Evolutionary conservation across 2,888 invertebrate genomes (phyloP).

Genomic region (Caenorhabditis sp.): DNA sequence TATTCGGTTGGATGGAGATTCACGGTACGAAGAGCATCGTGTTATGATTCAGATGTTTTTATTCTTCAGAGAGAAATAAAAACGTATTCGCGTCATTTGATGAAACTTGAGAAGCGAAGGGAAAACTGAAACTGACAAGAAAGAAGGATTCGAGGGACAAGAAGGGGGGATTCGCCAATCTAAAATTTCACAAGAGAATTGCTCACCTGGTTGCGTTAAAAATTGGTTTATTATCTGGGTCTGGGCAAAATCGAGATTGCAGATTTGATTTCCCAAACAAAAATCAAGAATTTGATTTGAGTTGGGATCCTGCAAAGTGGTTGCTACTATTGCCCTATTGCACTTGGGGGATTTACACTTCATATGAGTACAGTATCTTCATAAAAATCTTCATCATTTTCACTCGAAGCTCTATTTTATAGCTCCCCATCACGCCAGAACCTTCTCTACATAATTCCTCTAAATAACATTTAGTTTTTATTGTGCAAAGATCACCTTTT

Average conservation of each 20-base stretch:
- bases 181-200: too few relatives aligned
- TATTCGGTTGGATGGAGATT: background rate
- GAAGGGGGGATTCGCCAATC: too few relatives aligned
- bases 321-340: too few relatives aligned
- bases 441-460: background rate
- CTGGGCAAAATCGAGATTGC: too few relatives aligned
- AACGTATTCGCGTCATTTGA: background rate
- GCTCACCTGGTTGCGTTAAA: too few relatives aligned
- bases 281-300: too few relatives aligned
- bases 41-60: conserved; percentile 9
- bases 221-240: too few relatives aligned
- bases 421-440: background rate
- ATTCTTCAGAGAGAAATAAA: background rate
- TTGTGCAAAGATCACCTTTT: conserved; percentile 17
- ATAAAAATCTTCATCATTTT: background rate
- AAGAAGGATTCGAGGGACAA: background rate
- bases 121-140: conserved; percentile 5
- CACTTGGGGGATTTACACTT: too few relatives aligned
- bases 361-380: background rate
- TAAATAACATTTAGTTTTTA: background rate
- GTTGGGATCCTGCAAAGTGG: too few relatives aligned
- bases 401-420: background rate
- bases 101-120: background rate
- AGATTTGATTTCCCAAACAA: too few relatives aligned
- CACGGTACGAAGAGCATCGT: background rate